A percentile compares a stretch with the other conserved stretches of the same genome.
These are phyloP conservation scores for Rhabdophis nuchalis DNA, from an alignment of 2,797 vertebrate species.

Conservation along the genomic window DNA sequence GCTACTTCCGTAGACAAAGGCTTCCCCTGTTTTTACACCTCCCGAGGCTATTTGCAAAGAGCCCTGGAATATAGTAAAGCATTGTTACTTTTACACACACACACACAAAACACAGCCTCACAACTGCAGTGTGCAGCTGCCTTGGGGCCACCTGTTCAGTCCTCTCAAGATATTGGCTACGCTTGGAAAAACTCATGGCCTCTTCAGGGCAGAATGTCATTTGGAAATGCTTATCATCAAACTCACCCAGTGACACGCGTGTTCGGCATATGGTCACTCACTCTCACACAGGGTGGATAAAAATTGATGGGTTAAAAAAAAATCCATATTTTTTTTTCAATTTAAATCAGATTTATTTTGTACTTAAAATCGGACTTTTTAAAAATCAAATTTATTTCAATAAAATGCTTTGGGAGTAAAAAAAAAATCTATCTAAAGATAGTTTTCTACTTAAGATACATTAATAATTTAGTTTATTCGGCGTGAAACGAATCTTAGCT, in stretches of 20 bases:
- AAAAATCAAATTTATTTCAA: no score
- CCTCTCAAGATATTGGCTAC: background rate
- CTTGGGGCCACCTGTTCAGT: background rate
- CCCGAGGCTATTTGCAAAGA: background rate
- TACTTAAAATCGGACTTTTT: no score
- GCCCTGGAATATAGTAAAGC: background rate
- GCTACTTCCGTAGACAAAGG: background rate
- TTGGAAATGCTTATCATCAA: background rate
- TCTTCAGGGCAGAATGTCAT: background rate
- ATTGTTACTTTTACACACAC: background rate
- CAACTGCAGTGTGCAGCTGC: background rate
- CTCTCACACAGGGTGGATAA: no score
- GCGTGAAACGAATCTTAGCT: no score
- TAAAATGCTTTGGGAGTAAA: no score
- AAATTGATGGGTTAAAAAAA: no score
- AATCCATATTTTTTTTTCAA: no score
- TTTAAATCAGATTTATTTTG: no score
- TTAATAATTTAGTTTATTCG: no score
- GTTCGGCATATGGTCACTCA: background rate
- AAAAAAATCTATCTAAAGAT: no score
- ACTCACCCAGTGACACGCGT: background rate
- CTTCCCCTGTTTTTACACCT: background rate
- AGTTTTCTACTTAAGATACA: no score
- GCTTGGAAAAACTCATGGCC: background rate
- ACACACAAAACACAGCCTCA: background rate